Evolutionary conservation across 2,113 vertebrate species (phyloP).

Genomic region (Dendropsophus ebraccatus): DNA sequence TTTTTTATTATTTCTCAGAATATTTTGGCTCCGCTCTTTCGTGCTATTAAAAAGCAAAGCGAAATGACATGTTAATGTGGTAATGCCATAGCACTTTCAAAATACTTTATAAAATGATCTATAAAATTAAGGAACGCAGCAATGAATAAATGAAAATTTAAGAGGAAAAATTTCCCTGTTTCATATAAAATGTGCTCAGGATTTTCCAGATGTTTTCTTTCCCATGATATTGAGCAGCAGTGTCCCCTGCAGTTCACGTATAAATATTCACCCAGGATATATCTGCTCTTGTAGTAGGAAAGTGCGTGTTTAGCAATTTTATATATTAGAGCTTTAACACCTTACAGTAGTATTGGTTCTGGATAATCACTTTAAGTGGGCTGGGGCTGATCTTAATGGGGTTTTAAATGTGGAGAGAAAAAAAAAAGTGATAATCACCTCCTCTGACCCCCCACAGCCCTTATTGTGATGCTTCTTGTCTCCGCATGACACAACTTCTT

Average conservation of each 20-base stretch:
- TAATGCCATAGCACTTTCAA: constrained; percentile 54
- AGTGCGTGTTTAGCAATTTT: background rate
- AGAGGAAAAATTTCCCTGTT: constrained; percentile 28
- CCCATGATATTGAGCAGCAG: constrained; percentile 48
- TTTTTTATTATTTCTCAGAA: constrained; percentile 37
- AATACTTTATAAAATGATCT: constrained; percentile 56
- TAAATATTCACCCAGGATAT: background rate
- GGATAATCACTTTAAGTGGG: no score
- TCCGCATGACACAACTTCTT: no score
- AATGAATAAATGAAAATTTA: constrained; percentile 51
- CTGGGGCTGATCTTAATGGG: no score
- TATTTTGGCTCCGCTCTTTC: constrained; percentile 10
- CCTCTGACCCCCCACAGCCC: no score
- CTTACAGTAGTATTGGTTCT: no score
- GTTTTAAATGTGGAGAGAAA: no score
- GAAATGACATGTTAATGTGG: constrained; percentile 57
- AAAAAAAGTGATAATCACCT: no score
- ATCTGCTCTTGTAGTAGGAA: background rate
- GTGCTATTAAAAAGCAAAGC: constrained; percentile 25
- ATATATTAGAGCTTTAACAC: background rate
- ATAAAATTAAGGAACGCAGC: constrained; percentile 54
- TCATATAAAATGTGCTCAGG: constrained; percentile 37
- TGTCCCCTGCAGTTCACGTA: constrained; percentile 43
- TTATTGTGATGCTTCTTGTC: no score
- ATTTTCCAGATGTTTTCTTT: constrained; percentile 53